A percentile compares a stretch with the other conserved stretches of the same genome.
Evolutionary conservation across 2,888 invertebrate genomes (phyloP).

Genomic region (Chloromyia formosa): DNA sequence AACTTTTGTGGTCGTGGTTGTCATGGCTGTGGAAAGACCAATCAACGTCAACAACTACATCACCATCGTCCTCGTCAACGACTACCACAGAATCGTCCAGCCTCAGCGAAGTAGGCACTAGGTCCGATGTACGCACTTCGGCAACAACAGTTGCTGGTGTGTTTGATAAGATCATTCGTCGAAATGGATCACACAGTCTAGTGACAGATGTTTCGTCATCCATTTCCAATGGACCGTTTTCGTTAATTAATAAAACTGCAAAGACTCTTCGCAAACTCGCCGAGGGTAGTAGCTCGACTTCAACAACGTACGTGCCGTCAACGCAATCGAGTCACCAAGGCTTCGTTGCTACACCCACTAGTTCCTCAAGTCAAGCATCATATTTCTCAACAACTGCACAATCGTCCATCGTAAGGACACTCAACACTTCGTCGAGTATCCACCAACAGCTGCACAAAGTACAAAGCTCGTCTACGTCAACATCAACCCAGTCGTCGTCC

Average conservation of each 20-base stretch:
- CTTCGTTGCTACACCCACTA: background rate
- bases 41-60: conserved; percentile 10
- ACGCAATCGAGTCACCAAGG: background rate
- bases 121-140: background rate
- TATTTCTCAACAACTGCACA: background rate
- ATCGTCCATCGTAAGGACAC: no score
- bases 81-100: background rate
- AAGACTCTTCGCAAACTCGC: background rate
- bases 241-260: conserved; percentile 14
- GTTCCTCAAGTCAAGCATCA: background rate
- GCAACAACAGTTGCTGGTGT: background rate
- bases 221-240: background rate
- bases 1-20: conserved; percentile 47
- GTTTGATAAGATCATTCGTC: background rate
- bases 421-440: background rate
- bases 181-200: background rate
- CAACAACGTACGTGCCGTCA: background rate
- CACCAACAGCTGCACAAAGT: conserved; percentile 10
- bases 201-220: background rate
- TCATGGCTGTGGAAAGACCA: conserved; percentile 45
- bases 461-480: background rate
- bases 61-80: background rate
- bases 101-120: background rate
- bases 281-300: background rate
- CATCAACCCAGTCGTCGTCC: conserved; percentile 4